phyloP scores from a whole-genome alignment of 2,113 vertebrate species.

The Lophochroa leadbeateri region DNA sequence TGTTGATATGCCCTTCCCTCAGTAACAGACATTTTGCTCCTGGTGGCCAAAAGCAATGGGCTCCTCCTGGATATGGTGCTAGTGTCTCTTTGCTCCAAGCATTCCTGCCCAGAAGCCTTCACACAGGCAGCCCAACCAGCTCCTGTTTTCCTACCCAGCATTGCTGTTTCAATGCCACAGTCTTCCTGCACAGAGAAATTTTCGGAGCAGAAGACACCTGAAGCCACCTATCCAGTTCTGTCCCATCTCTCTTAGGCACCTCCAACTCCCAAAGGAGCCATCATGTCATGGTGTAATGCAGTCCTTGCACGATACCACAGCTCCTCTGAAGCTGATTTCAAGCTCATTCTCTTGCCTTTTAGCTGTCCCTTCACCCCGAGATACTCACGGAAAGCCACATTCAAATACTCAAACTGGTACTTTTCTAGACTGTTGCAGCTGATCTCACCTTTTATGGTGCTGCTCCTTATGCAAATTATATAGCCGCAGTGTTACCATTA shows the following conservation, averaged over 20 bases:
- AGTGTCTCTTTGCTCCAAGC: background rate
- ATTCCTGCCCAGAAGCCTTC: background rate
- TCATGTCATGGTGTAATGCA: background rate
- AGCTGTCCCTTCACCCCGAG: background rate
- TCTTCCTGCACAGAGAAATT: background rate
- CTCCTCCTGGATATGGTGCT: background rate
- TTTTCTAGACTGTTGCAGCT: background rate
- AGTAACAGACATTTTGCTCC: background rate
- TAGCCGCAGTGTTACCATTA: background rate
- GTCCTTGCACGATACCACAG: background rate
- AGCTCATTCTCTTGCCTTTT: background rate
- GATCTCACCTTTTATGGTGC: background rate
- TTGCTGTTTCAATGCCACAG: background rate
- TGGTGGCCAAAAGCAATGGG: background rate
- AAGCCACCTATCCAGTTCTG: background rate
- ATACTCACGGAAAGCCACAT: background rate
- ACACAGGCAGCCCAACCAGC: background rate
- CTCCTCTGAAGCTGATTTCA: background rate
- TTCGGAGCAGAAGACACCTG: background rate
- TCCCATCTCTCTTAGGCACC: background rate
- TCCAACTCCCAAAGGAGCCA: background rate
- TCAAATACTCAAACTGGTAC: background rate
- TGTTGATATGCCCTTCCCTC: background rate
- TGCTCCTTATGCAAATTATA: slow-evolving; percentile 3
- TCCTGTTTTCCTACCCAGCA: background rate